These are phyloP conservation scores for Lochmaea crataegi DNA, from an alignment of 2,888 invertebrate species.

Conservation along the genomic window DNA sequence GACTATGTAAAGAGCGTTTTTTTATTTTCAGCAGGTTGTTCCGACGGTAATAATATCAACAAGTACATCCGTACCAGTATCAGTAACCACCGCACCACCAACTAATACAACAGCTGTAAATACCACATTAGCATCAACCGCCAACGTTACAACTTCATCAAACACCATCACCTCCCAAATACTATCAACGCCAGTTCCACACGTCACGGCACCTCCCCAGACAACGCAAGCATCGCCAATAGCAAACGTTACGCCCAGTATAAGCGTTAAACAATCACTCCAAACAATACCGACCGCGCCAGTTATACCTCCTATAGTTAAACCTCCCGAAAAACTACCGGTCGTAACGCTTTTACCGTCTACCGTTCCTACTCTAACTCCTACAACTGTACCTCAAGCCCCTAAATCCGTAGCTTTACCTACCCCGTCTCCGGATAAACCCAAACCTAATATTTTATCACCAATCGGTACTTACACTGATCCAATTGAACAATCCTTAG, in stretches of 20 bases:
- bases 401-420: slow-evolving; percentile 56
- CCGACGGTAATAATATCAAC: slow-evolving; percentile 42
- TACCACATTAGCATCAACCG: not conserved
- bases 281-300: slow-evolving; percentile 41
- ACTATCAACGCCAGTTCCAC: slow-evolving; percentile 3
- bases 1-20: not conserved
- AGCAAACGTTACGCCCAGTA: not conserved
- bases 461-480: slow-evolving; percentile 68
- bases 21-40: slow-evolving; percentile 48
- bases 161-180: slow-evolving; percentile 44
- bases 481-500: slow-evolving; percentile 78
- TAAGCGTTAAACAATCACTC: slow-evolving; percentile 31
- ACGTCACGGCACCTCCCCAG: slow-evolving; percentile 62
- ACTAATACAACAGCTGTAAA: slow-evolving; percentile 21
- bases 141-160: slow-evolving; percentile 34
- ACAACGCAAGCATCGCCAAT: slow-evolving; percentile 12
- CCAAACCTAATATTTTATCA: slow-evolving; percentile 58
- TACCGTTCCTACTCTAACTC: slow-evolving; percentile 50
- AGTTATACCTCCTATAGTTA: slow-evolving; percentile 36
- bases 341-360: slow-evolving; percentile 49
- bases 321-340: slow-evolving; percentile 56
- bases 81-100: slow-evolving; percentile 50
- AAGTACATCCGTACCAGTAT: slow-evolving; percentile 50
- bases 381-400: slow-evolving; percentile 64
- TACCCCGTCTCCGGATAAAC: slow-evolving; percentile 60